Conservation (phyloP, 1,140 invertebrate genomes). For the Apis dorsata region DNA sequence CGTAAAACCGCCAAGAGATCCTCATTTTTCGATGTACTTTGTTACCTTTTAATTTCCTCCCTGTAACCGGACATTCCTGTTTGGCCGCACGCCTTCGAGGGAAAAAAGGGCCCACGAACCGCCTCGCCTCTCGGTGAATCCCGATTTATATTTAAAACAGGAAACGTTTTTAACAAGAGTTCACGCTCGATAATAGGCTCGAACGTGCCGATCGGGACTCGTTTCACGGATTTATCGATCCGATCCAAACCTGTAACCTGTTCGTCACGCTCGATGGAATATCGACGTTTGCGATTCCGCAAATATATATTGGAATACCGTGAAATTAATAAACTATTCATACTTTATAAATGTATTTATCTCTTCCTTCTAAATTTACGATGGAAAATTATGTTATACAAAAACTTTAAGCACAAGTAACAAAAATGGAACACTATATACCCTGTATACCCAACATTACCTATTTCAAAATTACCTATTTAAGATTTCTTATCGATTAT, state of each 20-base stretch:
- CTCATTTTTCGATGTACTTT: conserved; percentile 26
- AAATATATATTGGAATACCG: background rate
- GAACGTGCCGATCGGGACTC: conserved; percentile 13
- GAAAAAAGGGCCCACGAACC: background rate
- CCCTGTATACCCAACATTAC: too few species aligned
- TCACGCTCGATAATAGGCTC: background rate
- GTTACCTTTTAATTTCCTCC: conserved; percentile 33
- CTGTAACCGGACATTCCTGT: conserved; percentile 9
- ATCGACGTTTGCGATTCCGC: background rate
- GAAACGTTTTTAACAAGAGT: background rate
- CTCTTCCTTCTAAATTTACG: too few species aligned
- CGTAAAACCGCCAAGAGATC: conserved; percentile 28
- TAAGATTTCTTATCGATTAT: too few species aligned
- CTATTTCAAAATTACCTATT: background rate
- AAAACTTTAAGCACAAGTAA: too few species aligned
- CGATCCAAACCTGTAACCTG: conserved; percentile 4
- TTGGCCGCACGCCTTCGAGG: background rate
- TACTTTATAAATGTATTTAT: too few species aligned
- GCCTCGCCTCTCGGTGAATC: background rate
- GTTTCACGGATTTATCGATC: conserved; percentile 31
- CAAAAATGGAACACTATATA: too few species aligned
- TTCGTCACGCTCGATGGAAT: conserved; percentile 32
- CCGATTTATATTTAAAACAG: background rate
- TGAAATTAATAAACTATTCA: background rate
- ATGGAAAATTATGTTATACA: too few species aligned